These are phyloP conservation scores for Leptopilina clavipes DNA, from an alignment of 1,140 invertebrate species.

Conservation along the genomic window DNA sequence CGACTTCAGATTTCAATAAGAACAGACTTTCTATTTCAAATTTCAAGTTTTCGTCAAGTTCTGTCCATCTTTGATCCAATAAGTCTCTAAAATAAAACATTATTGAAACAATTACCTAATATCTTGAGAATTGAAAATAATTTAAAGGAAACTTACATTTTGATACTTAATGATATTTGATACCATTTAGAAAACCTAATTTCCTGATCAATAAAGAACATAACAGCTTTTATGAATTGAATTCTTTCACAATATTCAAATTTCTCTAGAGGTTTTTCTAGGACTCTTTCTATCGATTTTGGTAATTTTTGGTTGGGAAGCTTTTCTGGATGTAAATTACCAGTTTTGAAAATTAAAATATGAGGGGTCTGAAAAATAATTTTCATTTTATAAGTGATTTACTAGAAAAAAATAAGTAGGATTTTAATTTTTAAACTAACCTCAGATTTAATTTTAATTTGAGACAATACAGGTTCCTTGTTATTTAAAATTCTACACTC, in stretches of 20 bases:
- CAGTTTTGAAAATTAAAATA: background rate
- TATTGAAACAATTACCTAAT: background rate
- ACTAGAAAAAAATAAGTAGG: background rate
- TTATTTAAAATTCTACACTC: constrained; percentile 50
- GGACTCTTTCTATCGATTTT: background rate
- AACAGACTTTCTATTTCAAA: constrained; percentile 43
- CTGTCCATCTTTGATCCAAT: constrained; percentile 43
- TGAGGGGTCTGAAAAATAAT: constrained; percentile 12
- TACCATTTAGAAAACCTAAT: constrained; percentile 58
- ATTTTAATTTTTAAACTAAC: constrained; percentile 37
- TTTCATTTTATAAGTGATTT: background rate
- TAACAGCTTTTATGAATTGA: constrained; percentile 33
- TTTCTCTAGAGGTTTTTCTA: background rate
- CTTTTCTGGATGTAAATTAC: background rate
- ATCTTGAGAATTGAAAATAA: background rate
- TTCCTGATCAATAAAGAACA: constrained; percentile 65
- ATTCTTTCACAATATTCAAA: constrained; percentile 8
- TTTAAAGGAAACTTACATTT: constrained; percentile 58
- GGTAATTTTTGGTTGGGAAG: background rate
- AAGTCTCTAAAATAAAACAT: constrained; percentile 54
- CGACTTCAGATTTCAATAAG: constrained; percentile 41
- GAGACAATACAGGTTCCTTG: constrained; percentile 21
- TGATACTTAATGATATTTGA: constrained; percentile 60
- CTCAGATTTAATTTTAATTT: constrained; percentile 36
- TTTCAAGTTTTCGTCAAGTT: constrained; percentile 48